phyloP scores from a whole-genome alignment of 2,797 vertebrate species.

The Hylomyscus alleni region DNA sequence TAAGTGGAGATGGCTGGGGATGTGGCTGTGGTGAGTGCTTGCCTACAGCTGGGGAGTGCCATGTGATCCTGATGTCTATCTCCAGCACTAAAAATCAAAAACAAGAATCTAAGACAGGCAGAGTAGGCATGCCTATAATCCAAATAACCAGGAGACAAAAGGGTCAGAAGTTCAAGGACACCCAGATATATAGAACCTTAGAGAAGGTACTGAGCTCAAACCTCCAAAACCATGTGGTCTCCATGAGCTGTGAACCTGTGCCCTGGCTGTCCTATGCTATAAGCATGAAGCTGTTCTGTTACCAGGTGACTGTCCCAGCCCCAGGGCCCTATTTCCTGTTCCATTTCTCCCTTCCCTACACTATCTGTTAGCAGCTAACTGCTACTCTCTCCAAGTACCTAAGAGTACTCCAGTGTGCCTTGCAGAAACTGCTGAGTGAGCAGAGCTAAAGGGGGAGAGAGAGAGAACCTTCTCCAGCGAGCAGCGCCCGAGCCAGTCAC shows the following conservation, averaged over 20 bases:
- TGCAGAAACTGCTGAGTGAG: conserved; percentile 76
- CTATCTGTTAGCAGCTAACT: not conserved
- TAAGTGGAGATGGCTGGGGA: not conserved
- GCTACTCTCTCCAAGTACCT: not conserved
- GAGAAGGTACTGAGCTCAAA: not conserved
- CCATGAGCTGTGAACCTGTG: not conserved
- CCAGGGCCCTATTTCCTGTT: accelerated
- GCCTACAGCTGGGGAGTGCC: not conserved
- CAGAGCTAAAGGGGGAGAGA: not conserved
- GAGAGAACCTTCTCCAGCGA: not conserved
- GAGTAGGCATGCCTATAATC: not conserved
- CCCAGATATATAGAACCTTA: not conserved
- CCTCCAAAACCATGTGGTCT: not conserved
- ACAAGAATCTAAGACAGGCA: not conserved
- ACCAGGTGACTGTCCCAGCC: not conserved
- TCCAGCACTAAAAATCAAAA: not conserved
- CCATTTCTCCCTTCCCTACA: not conserved
- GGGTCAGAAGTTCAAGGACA: not conserved
- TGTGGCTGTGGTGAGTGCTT: not conserved
- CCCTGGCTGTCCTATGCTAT: not conserved
- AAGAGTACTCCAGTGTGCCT: conserved; percentile 56
- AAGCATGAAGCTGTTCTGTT: not conserved
- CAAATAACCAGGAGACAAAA: not conserved
- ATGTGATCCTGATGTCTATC: not conserved
- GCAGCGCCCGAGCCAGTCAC: conserved; percentile 54